A percentile compares a stretch with the other conserved stretches of the same genome.
Evolutionary conservation across 2,888 invertebrate species (phyloP).

Genomic region (Eupithecia insigniata): DNA sequence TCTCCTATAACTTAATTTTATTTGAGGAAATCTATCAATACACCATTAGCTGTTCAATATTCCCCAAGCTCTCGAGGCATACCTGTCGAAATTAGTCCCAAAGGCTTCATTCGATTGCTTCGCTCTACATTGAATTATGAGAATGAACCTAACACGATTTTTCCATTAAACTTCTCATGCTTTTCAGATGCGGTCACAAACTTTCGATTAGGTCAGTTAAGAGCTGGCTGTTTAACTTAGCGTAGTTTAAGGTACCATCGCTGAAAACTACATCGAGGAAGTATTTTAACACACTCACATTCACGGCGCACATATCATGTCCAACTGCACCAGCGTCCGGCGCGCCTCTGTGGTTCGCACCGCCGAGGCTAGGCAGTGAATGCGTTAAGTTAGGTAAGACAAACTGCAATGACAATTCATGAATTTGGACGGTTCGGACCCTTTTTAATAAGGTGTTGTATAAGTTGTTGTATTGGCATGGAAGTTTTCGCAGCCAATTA

Average conservation of each 20-base stretch:
- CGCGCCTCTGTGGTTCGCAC: no score
- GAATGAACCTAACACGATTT: slow-evolving; percentile 37
- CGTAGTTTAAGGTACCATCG: not conserved
- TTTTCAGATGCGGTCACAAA: slow-evolving; percentile 33
- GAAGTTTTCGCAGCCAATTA: not conserved
- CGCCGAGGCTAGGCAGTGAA: no score
- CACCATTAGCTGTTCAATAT: not conserved
- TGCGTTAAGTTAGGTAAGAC: not conserved
- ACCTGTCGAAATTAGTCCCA: not conserved
- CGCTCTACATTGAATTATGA: slow-evolving; percentile 9
- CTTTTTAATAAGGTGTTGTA: not conserved
- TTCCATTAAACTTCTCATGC: slow-evolving; percentile 43
- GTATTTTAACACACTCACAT: no score
- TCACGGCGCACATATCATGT: no score
- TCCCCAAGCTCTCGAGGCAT: not conserved
- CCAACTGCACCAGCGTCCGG: no score
- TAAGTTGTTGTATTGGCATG: not conserved
- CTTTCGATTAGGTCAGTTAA: slow-evolving; percentile 26
- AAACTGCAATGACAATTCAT: not conserved
- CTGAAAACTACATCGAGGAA: not conserved
- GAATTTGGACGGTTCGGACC: not conserved
- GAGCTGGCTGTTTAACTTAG: not conserved
- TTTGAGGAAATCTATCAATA: not conserved
- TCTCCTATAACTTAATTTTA: not conserved
- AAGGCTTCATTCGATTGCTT: slow-evolving; percentile 11